These are phyloP conservation scores for Scylla paramamosain DNA, from an alignment of 1,140 invertebrate species.

Conservation along the genomic window DNA sequence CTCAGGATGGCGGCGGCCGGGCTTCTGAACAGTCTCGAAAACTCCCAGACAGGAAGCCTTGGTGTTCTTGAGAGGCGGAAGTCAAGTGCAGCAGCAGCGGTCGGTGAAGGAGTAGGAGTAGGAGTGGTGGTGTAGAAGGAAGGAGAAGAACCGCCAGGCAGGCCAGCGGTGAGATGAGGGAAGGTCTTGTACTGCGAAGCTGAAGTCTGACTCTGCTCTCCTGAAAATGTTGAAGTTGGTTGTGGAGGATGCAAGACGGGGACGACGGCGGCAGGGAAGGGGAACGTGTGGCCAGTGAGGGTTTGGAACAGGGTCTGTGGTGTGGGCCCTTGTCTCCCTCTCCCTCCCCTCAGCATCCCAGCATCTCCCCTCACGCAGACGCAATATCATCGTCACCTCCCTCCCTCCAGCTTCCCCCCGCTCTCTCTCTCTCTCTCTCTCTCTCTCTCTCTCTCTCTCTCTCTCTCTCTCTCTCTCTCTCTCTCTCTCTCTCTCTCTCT, in stretches of 20 bases:
- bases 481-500: constrained; percentile 8
- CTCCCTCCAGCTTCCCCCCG: not conserved
- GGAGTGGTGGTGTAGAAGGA: not conserved
- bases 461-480: not conserved
- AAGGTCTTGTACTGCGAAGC: too few relatives aligned
- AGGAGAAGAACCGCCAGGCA: not conserved
- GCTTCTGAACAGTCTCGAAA: too few relatives aligned
- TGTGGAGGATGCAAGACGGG: constrained; percentile 1
- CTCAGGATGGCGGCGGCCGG: too few relatives aligned
- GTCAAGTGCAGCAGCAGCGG: constrained; percentile 23
- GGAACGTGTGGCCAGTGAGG: constrained; percentile 52
- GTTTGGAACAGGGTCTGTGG: constrained; percentile 60
- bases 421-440: not conserved
- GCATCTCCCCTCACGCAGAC: constrained; percentile 66
- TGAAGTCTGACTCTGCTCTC: not conserved
- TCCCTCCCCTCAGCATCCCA: constrained; percentile 67
- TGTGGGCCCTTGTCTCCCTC: constrained; percentile 61
- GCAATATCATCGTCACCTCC: constrained; percentile 22
- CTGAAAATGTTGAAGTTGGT: constrained; percentile 63
- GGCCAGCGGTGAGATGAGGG: not conserved
- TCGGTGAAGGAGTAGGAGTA: constrained; percentile 38
- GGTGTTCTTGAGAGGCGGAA: too few relatives aligned
- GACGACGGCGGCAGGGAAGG: constrained; percentile 46
- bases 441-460: constrained; percentile 22
- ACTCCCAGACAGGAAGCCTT: too few relatives aligned